phyloP scores from a whole-genome alignment of 1,140 invertebrate genomes.

The Pseudomyrmex gracilis region DNA sequence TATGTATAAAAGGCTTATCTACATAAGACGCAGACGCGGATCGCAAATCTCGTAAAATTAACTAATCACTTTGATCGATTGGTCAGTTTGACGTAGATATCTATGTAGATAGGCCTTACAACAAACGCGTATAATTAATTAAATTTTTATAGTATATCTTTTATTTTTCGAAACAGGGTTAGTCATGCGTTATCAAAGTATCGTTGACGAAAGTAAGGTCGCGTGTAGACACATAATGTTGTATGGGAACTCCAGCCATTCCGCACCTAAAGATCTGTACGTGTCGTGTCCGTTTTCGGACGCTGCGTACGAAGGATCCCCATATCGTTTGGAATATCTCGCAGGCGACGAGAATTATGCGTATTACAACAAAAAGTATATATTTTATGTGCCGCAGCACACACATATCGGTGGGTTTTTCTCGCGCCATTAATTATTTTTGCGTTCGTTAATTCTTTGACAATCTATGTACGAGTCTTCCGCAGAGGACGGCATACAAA shows the following conservation, averaged over 20 bases:
- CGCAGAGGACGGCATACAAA: conserved; percentile 66
- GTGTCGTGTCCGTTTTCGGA: conserved; percentile 79
- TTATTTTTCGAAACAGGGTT: conserved; percentile 69
- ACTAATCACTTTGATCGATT: too few species aligned
- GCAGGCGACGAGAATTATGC: conserved; percentile 70
- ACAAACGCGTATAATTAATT: neutral
- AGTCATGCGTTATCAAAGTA: conserved; percentile 77
- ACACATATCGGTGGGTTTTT: conserved; percentile 75
- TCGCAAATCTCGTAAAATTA: too few species aligned
- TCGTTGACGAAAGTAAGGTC: conserved; percentile 67
- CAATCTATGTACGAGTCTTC: neutral
- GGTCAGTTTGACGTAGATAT: too few species aligned
- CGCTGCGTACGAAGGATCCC: conserved; percentile 72
- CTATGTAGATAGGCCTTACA: neutral
- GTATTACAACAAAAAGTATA: conserved; percentile 78
- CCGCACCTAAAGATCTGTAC: conserved; percentile 67
- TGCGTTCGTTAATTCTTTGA: neutral
- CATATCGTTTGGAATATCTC: conserved; percentile 79
- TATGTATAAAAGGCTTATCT: too few species aligned
- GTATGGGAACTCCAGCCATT: conserved; percentile 59
- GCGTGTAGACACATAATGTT: conserved; percentile 75
- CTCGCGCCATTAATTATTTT: neutral
- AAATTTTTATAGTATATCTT: neutral
- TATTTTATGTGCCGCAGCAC: conserved; percentile 80
- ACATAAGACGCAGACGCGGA: too few species aligned